Evolutionary conservation across 2,888 invertebrate species (phyloP).

Genomic region (Ischnura elegans): DNA sequence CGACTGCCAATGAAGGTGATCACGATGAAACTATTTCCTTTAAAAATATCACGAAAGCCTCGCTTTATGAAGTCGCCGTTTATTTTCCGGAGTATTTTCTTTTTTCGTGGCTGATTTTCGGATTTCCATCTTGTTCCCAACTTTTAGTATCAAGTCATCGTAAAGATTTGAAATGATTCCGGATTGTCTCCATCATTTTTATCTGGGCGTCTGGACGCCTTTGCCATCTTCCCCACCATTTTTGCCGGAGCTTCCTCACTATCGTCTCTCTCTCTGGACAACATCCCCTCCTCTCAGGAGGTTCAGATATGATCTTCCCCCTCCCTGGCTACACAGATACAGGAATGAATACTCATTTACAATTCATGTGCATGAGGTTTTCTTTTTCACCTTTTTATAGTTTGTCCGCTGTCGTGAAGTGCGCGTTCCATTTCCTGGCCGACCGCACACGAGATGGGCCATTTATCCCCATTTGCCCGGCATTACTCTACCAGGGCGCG

Average conservation of each 20-base stretch:
- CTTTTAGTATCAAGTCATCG: too few relatives aligned
- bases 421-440: slow-evolving; percentile 15
- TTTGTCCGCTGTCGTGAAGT: not conserved
- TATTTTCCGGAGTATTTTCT: not conserved
- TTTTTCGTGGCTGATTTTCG: not conserved
- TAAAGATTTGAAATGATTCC: too few relatives aligned
- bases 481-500: not conserved
- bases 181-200: not conserved
- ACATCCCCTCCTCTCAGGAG: not conserved
- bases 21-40: too few relatives aligned
- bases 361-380: too few relatives aligned
- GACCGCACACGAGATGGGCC: not conserved
- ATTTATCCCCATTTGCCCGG: slow-evolving; percentile 35
- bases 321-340: not conserved
- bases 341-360: not conserved
- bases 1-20: too few relatives aligned
- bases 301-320: not conserved
- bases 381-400: not conserved
- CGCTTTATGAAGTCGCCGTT: too few relatives aligned
- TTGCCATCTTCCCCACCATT: not conserved
- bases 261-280: not conserved
- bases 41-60: too few relatives aligned
- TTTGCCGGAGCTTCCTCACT: not conserved
- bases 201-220: not conserved
- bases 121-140: too few relatives aligned